Evolutionary conservation across 2,113 vertebrate genomes (phyloP).

Genomic region (Ascaphus truei): DNA sequence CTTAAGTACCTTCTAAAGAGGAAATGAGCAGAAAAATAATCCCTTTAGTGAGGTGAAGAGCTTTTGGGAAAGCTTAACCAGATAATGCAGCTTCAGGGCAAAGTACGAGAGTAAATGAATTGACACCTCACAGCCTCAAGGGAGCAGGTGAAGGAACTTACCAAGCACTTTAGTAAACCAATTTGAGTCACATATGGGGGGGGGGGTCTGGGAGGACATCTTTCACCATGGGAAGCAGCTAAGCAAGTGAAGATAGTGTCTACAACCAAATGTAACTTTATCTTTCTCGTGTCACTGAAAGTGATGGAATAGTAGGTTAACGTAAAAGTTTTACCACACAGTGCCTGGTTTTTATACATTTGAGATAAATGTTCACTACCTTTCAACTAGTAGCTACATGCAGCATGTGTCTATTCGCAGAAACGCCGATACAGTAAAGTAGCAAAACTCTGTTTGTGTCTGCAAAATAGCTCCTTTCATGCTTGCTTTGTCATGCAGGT

Average conservation of each 20-base stretch:
- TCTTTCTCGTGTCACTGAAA: conserved; percentile 2
- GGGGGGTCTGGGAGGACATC: conserved; percentile 14
- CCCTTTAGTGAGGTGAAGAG: conserved; percentile 28
- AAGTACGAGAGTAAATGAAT: conserved; percentile 24
- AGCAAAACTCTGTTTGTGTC: too few relatives aligned
- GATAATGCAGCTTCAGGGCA: conserved; percentile 40
- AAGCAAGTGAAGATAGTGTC: background rate
- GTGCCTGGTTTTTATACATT: too few relatives aligned
- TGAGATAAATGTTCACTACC: too few relatives aligned
- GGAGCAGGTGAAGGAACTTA: conserved; percentile 39
- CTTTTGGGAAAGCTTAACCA: conserved; percentile 26
- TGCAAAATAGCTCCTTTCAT: too few relatives aligned
- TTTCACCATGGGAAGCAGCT: conserved; percentile 33
- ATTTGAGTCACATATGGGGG: conserved; percentile 19
- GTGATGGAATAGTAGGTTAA: background rate
- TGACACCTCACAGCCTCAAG: conserved; percentile 41
- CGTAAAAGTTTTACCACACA: background rate
- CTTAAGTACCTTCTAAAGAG: conserved; percentile 31
- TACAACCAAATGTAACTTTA: conserved; percentile 21
- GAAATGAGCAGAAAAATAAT: conserved; percentile 36
- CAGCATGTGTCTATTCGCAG: too few relatives aligned
- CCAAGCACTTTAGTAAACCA: conserved; percentile 27
- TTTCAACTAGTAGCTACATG: too few relatives aligned
- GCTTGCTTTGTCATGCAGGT: background rate
- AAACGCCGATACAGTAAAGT: too few relatives aligned